A percentile compares a stretch with the other conserved stretches of the same genome.
Evolutionary conservation across 2,888 invertebrate genomes (phyloP).

Genomic region (Trisateles emortualis): DNA sequence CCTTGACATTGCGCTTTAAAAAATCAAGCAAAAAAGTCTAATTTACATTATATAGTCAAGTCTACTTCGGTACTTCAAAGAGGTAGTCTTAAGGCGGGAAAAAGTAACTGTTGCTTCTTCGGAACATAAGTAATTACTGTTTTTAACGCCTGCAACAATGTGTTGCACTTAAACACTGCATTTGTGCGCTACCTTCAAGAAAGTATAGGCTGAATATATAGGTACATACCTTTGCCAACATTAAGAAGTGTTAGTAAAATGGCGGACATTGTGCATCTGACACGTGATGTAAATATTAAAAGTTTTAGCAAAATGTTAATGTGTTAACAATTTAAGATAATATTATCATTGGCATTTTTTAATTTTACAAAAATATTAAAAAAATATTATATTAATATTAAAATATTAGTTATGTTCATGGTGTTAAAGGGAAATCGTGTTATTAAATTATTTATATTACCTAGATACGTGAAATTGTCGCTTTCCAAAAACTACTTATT

Average conservation of each 20-base stretch:
- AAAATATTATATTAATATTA: too few species aligned
- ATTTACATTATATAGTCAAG: background rate
- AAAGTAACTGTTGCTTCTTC: constrained; percentile 5
- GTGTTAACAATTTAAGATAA: too few species aligned
- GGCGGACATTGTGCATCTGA: constrained; percentile 17
- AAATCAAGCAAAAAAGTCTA: background rate
- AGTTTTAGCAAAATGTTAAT: background rate
- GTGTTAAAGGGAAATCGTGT: background rate
- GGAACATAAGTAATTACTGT: constrained; percentile 12
- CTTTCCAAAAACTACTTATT: too few species aligned
- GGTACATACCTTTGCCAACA: background rate
- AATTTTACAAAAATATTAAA: too few species aligned
- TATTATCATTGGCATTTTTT: too few species aligned
- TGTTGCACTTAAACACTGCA: constrained; percentile 8
- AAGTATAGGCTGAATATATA: constrained; percentile 5
- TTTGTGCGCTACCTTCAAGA: constrained; percentile 9
- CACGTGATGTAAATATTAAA: constrained; percentile 14
- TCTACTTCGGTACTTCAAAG: background rate
- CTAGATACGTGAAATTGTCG: too few species aligned
- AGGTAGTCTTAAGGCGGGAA: background rate
- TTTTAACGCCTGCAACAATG: constrained; percentile 15
- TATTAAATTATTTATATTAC: too few species aligned
- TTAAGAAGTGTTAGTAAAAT: background rate
- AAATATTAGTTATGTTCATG: too few species aligned
- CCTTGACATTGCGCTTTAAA: background rate